phyloP scores from a whole-genome alignment of 2,888 invertebrate species.

The Beris morrisii region DNA sequence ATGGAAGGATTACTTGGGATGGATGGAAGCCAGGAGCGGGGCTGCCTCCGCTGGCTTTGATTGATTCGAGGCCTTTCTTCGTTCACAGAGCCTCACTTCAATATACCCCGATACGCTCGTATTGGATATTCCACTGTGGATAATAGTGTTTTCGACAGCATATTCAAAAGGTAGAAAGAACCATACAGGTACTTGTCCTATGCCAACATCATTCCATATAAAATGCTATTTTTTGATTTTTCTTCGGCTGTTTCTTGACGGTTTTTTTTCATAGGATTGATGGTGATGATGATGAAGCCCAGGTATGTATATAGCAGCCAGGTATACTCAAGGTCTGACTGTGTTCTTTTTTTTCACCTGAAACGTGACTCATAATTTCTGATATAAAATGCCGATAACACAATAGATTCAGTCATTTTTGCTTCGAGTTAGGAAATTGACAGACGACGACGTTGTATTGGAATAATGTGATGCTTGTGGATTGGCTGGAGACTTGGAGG shows the following conservation, averaged over 20 bases:
- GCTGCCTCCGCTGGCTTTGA: conserved; percentile 10
- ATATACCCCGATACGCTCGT: not conserved
- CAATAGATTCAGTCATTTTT: conserved; percentile 17
- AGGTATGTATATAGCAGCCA: conserved; percentile 1
- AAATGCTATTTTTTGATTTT: conserved; percentile 1
- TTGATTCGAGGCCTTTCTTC: conserved; percentile 30
- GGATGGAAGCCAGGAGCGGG: not conserved
- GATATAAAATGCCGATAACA: conserved; percentile 23
- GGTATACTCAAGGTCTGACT: conserved; percentile 14
- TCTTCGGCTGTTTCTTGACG: not conserved
- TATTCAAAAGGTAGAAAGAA: no score
- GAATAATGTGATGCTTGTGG: no score
- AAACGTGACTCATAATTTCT: conserved; percentile 23
- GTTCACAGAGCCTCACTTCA: conserved; percentile 13
- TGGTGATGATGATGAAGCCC: conserved; percentile 3
- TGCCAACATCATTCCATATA: no score
- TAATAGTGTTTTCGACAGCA: no score
- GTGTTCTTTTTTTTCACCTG: conserved; percentile 11
- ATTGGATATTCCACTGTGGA: no score
- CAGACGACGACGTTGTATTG: not conserved
- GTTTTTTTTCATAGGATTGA: conserved; percentile 10
- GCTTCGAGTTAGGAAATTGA: conserved; percentile 12
- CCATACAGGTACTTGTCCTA: no score
- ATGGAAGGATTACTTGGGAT: conserved; percentile 30
- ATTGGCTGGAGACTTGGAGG: no score